Evolutionary conservation across 2,888 invertebrate genomes (phyloP).

Genomic region (Amblyjoppa proteus): DNA sequence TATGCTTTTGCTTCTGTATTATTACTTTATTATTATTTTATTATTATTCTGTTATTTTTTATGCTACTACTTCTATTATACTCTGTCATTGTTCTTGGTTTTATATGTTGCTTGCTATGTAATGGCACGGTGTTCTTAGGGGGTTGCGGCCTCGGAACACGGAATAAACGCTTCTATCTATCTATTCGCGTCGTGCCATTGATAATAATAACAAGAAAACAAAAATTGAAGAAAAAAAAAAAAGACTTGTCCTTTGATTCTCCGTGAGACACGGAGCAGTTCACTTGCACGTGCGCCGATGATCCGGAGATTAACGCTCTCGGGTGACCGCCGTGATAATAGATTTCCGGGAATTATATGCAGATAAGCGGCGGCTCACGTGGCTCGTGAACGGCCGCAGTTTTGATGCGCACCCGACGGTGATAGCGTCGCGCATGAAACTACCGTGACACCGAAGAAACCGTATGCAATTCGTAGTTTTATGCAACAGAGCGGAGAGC

Average conservation of each 20-base stretch:
- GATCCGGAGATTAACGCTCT: not conserved
- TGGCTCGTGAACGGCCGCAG: not conserved
- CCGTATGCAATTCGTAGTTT: conserved; percentile 26
- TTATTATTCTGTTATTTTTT: no score
- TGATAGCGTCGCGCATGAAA: not conserved
- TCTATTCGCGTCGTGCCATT: not conserved
- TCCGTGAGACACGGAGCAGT: not conserved
- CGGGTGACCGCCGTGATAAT: conserved; percentile 8
- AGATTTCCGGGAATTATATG: conserved; percentile 34
- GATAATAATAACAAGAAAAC: not conserved
- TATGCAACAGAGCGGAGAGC: conserved; percentile 36
- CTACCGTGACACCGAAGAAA: not conserved
- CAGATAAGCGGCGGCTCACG: not conserved
- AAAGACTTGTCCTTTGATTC: not conserved
- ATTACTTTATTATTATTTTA: no score
- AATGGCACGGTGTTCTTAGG: no score
- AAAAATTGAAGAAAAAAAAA: conserved; percentile 7
- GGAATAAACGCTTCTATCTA: no score
- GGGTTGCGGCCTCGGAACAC: no score
- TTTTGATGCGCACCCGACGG: conserved; percentile 17
- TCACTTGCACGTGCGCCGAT: not conserved
- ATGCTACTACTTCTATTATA: no score
- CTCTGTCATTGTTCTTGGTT: no score
- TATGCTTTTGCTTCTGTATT: no score
- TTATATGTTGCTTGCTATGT: no score